Percentiles rank a stretch among this genome's conserved stretches.
phyloP scores from a whole-genome alignment of 2,888 invertebrate species.

The Sialis fuliginosa region DNA sequence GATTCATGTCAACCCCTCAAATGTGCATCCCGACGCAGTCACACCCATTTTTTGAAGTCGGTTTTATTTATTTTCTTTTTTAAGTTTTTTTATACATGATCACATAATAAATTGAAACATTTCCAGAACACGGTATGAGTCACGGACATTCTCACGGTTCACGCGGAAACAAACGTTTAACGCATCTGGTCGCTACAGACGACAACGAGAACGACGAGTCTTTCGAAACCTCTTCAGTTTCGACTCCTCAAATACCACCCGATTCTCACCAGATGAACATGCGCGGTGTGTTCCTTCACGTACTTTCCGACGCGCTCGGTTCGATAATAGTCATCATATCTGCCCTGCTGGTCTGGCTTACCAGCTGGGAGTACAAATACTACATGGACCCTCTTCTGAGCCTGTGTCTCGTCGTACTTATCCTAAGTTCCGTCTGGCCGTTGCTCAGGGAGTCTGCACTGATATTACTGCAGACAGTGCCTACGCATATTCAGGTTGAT shows the following conservation, averaged over 20 bases:
- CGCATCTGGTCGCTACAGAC: slow-evolving; percentile 43
- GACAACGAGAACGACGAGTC: slow-evolving; percentile 56
- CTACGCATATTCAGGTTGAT: slow-evolving; percentile 91
- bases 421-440: slow-evolving; percentile 82
- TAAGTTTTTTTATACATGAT: too few species aligned
- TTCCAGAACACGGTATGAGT: slow-evolving; percentile 54
- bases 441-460: slow-evolving; percentile 83
- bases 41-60: too few species aligned
- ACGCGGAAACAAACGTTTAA: slow-evolving; percentile 36
- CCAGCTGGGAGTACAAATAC: slow-evolving; percentile 60
- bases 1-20: too few species aligned
- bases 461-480: slow-evolving; percentile 94
- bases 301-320: slow-evolving; percentile 92
- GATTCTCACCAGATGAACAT: slow-evolving; percentile 87
- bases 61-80: too few species aligned
- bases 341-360: slow-evolving; percentile 54
- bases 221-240: slow-evolving; percentile 29
- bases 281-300: slow-evolving; percentile 98
- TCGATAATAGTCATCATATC: slow-evolving; percentile 82
- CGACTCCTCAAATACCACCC: slow-evolving; percentile 26
- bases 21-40: too few species aligned
- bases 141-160: slow-evolving; percentile 48
- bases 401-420: slow-evolving; percentile 71
- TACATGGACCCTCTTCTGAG: slow-evolving; percentile 94
- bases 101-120: background rate